Base-by-base conservation (phyloP, 2,888 invertebrate species). In the Drosophila greeni region DNA sequence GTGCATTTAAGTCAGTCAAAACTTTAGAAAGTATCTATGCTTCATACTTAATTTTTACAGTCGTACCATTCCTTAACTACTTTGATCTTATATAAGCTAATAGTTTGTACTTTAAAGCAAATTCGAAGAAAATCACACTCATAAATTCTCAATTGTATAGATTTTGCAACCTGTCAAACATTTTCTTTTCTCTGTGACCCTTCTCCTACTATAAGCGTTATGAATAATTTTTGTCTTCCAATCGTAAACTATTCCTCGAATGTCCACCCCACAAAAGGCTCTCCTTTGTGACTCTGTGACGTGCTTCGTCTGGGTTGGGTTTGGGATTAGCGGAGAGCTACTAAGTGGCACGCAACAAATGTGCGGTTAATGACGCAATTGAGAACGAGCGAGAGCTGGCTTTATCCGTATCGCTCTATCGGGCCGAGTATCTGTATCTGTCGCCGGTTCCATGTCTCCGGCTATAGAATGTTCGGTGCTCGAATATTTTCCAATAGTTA, bases 321-420 rank as follows among this genome's bases (percentile, higher is more conserved):
- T 45, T 18, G 26, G 60, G 45, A 55, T 61, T 57, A 61, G 58
- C 53, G 24, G 23, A 18, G 31, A 26, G 47, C 68, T 59, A 72
- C 70, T 66, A 72, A 83, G 74, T 74, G 78, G 74, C 76, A 73
- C 67, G 74, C 82, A 68, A 68, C 79, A 81, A 76, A 74, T 83
- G 74, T 55, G 55, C 58, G 24, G 52, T 61, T 81, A 70, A 74
- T 81, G 79, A 78, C 76, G 79, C 73, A 65, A 78, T 71, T 65
- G 54, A 36, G 11, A 64, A 16, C 33, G 26, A n/a, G 20, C 12
- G 14, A 23, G n/a, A 31, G 29, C 26, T 26, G 29, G 9, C 42
- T 43, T 26, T 62, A 51, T 62, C 42, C 43, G 24, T 48, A 34
- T 29, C 36, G 16, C 9, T 26, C n/a, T 20, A 43, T 45, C 39